Conservation (phyloP, 2,888 invertebrate genomes). For the Lasioglossum malachurum region DNA sequence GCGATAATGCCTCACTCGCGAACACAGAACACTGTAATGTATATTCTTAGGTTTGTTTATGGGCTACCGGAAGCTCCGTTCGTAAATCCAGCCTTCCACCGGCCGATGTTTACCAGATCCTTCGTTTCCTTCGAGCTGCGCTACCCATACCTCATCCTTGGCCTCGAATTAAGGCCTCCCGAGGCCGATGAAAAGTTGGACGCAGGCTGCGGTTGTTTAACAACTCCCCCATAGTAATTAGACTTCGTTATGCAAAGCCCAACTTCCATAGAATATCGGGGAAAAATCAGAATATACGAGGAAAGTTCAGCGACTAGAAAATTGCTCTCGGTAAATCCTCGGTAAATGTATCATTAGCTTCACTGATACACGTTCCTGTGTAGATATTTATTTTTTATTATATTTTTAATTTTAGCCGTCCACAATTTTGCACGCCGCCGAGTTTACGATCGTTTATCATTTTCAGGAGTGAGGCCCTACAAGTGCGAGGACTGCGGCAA, state of each 20-base stretch:
- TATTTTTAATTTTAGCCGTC: neutral
- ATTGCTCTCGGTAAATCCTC: neutral
- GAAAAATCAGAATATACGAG: neutral
- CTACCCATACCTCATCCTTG: neutral
- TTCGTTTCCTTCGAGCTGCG: neutral
- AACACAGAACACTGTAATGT: neutral
- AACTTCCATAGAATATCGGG: neutral
- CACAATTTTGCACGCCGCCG: neutral
- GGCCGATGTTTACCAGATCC: neutral
- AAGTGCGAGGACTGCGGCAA: conserved; percentile 69
- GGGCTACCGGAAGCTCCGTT: conserved; percentile 15
- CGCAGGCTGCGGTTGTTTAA: neutral
- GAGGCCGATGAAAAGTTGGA: neutral
- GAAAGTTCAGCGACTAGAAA: neutral
- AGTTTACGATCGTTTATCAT: neutral
- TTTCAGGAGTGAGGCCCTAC: conserved; percentile 66
- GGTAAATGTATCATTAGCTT: neutral
- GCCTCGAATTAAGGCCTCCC: neutral
- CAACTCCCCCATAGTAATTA: neutral
- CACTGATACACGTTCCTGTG: neutral
- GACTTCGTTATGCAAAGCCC: neutral
- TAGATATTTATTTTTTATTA: neutral
- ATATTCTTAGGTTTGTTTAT: conserved; percentile 13
- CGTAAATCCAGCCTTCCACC: neutral
- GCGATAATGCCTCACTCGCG: conserved; percentile 10